Evolutionary conservation across 2,797 vertebrate species (phyloP), one percentile per base, ranked within the genome.

Genomic region (Megalops cyprinoides): DNA sequence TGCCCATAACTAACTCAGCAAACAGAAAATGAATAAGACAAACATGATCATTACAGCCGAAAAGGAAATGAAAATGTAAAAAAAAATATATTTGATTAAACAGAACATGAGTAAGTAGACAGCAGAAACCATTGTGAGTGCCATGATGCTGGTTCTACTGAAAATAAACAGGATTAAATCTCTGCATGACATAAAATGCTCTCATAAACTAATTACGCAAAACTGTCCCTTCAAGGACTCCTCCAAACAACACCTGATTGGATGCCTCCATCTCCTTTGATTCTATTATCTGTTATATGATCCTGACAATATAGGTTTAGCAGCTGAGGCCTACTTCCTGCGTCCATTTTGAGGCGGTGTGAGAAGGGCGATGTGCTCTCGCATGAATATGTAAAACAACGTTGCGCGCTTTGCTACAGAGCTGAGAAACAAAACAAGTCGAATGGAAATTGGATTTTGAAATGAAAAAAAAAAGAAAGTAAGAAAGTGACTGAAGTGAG

Each of bases 151-250:
- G 48, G 31, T 69, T 67, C 74, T 62, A 15, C 34, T n/a, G 18
- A 44, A 69, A 71, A 76, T 39, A 79, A 79, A 79, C 28, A 15
- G 34, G 62, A 28, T 79, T 42, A 79, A 67, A 34, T 9, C 42
- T 49, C 62, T 60, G 28, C 37, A 10, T 15, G 7, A 15, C 60
- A 69, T 51, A 71, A 78, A 78, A 73, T n/a, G 76, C 25, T 77
- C 51, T 58, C 31, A 34, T 73, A 85, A 86, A 56, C 71, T 58
- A 58, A 82, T 77, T 73, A 77, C 42, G 62, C 25, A 73, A 69
- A 49, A 80, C 75, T 74, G 78, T 46, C 56, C 77, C 74, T 82
- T 82, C 76, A 83, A 81, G 82, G 76, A 77, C 83, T 74, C 23
- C 37, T 51, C 53, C 65, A 78, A 76, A 77, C 60, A 49, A 73